Evolutionary conservation across 2,113 vertebrate species (phyloP).

Genomic region (Leucopsar rothschildi): DNA sequence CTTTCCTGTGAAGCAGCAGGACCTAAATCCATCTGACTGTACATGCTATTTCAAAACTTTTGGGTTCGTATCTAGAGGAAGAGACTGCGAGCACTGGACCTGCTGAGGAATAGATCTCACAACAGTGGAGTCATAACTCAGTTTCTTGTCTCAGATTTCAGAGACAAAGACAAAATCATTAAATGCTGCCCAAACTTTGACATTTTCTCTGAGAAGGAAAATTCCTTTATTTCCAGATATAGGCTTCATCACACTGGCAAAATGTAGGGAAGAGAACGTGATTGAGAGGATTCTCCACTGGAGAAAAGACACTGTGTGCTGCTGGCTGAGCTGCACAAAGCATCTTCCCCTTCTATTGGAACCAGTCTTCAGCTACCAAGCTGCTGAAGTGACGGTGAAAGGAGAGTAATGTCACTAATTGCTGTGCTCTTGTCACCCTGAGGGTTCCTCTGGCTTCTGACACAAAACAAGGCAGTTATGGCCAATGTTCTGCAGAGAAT

Average conservation of each 20-base stretch:
- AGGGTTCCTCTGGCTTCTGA: not conserved
- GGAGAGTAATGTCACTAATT: not conserved
- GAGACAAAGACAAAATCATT: not conserved
- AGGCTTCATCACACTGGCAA: not conserved
- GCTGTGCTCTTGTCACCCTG: not conserved
- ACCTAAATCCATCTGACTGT: not conserved
- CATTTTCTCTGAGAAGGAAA: not conserved
- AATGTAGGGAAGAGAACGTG: not conserved
- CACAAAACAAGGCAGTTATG: not conserved
- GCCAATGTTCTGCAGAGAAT: not conserved
- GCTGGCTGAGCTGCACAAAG: not conserved
- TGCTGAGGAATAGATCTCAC: not conserved
- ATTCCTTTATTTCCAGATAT: not conserved
- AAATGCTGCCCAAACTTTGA: not conserved
- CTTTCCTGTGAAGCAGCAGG: not conserved
- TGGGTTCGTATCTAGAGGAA: not conserved
- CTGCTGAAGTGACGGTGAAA: not conserved
- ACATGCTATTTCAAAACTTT: not conserved
- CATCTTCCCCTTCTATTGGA: not conserved
- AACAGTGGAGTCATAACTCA: not conserved
- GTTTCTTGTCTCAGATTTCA: not conserved
- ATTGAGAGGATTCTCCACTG: not conserved
- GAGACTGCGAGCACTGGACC: not conserved
- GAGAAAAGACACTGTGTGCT: not conserved
- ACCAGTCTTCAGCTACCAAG: not conserved